Evolutionary conservation across 1,140 invertebrate species (phyloP), one percentile per base, ranked within the genome.

Genomic region (Maconellicoccus hirsutus): DNA sequence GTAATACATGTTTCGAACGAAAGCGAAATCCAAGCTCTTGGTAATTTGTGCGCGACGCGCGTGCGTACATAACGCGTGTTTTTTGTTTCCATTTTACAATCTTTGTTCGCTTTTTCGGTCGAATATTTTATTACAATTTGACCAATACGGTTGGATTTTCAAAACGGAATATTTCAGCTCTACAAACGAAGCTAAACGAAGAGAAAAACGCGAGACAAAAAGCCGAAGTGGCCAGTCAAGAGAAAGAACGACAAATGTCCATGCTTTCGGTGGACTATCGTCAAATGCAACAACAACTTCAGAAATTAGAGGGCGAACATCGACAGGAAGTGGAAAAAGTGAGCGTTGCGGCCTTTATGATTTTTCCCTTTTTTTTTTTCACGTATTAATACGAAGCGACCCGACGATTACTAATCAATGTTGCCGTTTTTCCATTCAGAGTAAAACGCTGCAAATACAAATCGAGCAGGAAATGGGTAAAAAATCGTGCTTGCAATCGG

Each of bases 231-330:
- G 84, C 86, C 23, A 87, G 86, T 8, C 91, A 98, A 78, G 93
- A 96, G 77, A 92, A 93, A 76, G 94, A 98, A 78, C 84, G 95
- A 8, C 92, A 96, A 78, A 90, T 95, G 77, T 96, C 91, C 6
- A 96, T 96, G 89, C 80, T 98, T 0, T 90, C 89, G 19, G 92
- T 98, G 3, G 95, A 98, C 79, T 92, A 95, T 77, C 82, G 91
- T 8, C 94, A 96, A 80, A 89, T 96, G 74, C 90, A 94, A 76
- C 89, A 95, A 76, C 85, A 92, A 70, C 79, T 96, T 21, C 89
- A 94, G 78, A 95, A 95, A 78, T 79, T 94, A 0, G 92, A 96
- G 79, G 91, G 89, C 16, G 93, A 96, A 81, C 86, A 92, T 77
- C 83, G 91, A 19, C 90, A 93, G 78, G 93, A 95, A 79, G 83